phyloP scores from a whole-genome alignment of 2,797 vertebrate genomes.

The Naso thynnoides region DNA sequence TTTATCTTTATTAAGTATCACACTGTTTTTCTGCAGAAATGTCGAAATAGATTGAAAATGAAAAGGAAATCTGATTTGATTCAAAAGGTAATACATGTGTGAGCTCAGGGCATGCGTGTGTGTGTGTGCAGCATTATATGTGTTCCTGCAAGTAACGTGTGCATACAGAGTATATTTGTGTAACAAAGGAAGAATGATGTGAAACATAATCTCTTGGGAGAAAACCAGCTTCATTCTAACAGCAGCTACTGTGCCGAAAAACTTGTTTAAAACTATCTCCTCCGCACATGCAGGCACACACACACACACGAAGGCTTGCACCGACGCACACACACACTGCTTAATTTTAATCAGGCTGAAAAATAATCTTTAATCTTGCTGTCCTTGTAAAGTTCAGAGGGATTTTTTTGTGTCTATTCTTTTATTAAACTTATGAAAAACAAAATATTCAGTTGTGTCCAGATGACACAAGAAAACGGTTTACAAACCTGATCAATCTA shows the following conservation, averaged over 20 bases:
- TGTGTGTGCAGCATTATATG: not conserved
- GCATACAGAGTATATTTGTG: not conserved
- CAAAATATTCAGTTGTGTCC: not conserved
- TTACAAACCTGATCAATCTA: not conserved
- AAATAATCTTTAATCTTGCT: constrained; percentile 36
- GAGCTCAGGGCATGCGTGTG: not conserved
- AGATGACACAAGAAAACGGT: not conserved
- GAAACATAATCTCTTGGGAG: constrained; percentile 43
- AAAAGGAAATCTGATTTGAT: not conserved
- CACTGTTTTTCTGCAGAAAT: not conserved
- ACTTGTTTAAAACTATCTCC: constrained; percentile 54
- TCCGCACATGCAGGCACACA: not conserved
- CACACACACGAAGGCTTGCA: not conserved
- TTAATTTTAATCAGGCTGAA: constrained; percentile 18
- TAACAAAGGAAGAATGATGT: constrained; percentile 29
- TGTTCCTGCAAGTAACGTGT: not conserved
- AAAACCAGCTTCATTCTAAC: constrained; percentile 44
- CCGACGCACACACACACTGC: not conserved
- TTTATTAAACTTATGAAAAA: not conserved
- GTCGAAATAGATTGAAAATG: not conserved
- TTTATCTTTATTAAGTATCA: not conserved
- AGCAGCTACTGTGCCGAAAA: constrained; percentile 29
- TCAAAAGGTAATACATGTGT: not conserved
- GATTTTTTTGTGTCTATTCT: not conserved
- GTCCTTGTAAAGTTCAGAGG: constrained; percentile 15